A percentile compares a stretch with the other conserved stretches of the same genome.
These are phyloP conservation scores for Hyaena hyaena DNA, from an alignment of 2,113 vertebrate genomes.

Conservation along the genomic window DNA sequence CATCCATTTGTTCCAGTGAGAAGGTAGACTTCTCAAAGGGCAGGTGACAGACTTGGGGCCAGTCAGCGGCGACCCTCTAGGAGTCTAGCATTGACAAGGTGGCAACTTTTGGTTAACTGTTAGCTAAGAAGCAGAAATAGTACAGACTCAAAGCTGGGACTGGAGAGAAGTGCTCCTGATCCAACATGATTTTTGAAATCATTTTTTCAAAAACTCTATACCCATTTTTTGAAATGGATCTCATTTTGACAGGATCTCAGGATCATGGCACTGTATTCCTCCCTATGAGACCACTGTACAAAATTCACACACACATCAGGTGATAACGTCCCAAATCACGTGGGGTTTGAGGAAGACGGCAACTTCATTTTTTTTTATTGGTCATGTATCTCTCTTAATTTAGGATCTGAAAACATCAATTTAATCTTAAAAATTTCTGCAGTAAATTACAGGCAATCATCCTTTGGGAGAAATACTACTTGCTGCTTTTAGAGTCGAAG, in stretches of 20 bases:
- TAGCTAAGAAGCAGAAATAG: not conserved
- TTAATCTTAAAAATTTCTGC: not conserved
- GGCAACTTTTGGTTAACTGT: not conserved
- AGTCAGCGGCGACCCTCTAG: not conserved
- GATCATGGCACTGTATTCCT: not conserved
- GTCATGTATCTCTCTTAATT: not conserved
- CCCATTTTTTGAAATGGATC: too few species aligned
- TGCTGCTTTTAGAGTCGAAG: not conserved
- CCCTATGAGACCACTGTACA: not conserved
- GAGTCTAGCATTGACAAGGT: not conserved
- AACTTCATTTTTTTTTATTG: not conserved
- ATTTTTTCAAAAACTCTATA: too few species aligned
- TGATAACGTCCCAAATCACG: not conserved
- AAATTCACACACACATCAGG: not conserved
- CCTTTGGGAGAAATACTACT: not conserved
- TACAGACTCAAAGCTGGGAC: not conserved
- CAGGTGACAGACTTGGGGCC: not conserved
- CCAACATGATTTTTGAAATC: not conserved
- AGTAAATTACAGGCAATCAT: not conserved
- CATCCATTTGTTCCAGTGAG: not conserved
- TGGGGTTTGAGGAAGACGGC: not conserved
- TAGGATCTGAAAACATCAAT: not conserved
- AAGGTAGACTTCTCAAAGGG: not conserved
- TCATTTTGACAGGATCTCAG: not conserved
- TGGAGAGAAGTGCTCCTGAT: not conserved